Percentiles rank a stretch among this genome's conserved stretches.
Evolutionary conservation across 2,797 vertebrate genomes (phyloP).

Genomic region (Coreius guichenoti): DNA sequence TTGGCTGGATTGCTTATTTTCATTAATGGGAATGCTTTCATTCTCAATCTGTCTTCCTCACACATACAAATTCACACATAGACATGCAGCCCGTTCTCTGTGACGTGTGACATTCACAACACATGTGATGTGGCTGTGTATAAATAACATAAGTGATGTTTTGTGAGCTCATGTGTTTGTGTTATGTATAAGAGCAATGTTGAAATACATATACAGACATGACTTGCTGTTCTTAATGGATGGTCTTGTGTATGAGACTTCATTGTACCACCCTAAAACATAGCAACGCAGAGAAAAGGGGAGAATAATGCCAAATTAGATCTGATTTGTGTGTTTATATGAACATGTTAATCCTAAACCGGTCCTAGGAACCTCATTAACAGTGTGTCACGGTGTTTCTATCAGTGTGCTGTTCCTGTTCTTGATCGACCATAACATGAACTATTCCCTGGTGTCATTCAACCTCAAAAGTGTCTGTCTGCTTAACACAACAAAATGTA

Average conservation of each 20-base stretch:
- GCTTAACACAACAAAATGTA: slow-evolving; percentile 1
- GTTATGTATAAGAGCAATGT: not conserved
- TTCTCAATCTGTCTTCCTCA: slow-evolving; percentile 44
- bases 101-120: slow-evolving; percentile 21
- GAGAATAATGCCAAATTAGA: not conserved
- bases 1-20: slow-evolving; percentile 70
- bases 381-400: not conserved
- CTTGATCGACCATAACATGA: not conserved
- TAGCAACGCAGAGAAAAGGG: not conserved
- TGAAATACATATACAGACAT: not conserved
- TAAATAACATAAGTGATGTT: not conserved
- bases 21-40: slow-evolving; percentile 63
- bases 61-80: slow-evolving; percentile 22
- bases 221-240: not conserved
- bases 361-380: not conserved
- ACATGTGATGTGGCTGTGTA: not conserved
- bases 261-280: not conserved
- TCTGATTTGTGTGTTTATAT: not conserved
- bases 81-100: not conserved
- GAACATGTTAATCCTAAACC: not conserved
- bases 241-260: not conserved
- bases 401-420: not conserved
- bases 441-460: slow-evolving; percentile 2
- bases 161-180: slow-evolving; percentile 6
- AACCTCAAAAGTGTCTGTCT: not conserved